phyloP scores from a whole-genome alignment of 2,888 invertebrate species.

The Unio delphinus region DNA sequence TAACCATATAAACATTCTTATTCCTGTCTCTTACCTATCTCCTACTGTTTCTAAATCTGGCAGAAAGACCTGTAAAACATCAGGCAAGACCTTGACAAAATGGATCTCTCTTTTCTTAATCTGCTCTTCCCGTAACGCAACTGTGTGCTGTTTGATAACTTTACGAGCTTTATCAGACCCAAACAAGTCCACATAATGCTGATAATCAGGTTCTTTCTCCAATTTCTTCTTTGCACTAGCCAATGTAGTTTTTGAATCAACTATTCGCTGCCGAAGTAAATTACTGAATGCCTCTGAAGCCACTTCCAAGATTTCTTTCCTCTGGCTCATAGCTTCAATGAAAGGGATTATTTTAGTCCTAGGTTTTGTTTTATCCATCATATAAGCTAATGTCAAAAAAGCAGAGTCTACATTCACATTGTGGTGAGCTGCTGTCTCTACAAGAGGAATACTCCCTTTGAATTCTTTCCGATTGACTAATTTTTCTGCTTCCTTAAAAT shows the following conservation, averaged over 20 bases:
- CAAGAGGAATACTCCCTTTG: constrained; percentile 83
- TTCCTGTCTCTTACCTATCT: constrained; percentile 73
- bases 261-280: constrained; percentile 85
- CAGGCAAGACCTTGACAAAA: constrained; percentile 84
- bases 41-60: constrained; percentile 82
- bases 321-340: constrained; percentile 86
- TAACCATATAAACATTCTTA: neutral
- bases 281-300: constrained; percentile 92
- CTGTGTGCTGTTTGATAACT: constrained; percentile 84
- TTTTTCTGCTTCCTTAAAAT: constrained; percentile 83
- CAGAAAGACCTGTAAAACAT: constrained; percentile 83
- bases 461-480: constrained; percentile 92
- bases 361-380: constrained; percentile 91
- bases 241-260: constrained; percentile 83
- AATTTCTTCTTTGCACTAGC: constrained; percentile 82
- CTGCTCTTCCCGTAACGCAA: constrained; percentile 86
- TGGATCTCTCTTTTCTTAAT: constrained; percentile 82
- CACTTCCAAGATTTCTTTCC: constrained; percentile 90
- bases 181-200: constrained; percentile 87
- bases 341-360: constrained; percentile 76
- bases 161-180: constrained; percentile 88
- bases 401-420: constrained; percentile 96
- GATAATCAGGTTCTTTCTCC: constrained; percentile 89
- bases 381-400: constrained; percentile 87
- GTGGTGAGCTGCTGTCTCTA: constrained; percentile 96